Base-by-base conservation (phyloP, 1,140 invertebrate species). In the Heterodera schachtii region DNA sequence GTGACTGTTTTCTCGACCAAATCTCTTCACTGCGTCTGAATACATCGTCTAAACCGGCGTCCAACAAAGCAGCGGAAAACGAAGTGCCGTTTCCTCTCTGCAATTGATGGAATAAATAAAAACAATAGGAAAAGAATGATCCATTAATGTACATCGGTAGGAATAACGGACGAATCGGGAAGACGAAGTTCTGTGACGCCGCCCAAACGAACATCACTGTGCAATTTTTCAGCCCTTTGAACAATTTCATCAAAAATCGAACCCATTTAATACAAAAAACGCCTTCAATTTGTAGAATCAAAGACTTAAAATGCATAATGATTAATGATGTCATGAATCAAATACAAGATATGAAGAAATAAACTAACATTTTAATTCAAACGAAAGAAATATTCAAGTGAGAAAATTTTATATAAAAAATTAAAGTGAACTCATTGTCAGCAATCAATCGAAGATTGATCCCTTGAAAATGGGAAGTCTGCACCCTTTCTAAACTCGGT, bases 11-110 rank as follows among this genome's bases (percentile, higher is more conserved):
- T 49, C 66, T 44, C 46, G 84, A 83, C 86, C 85, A 86, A 49
- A 86, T 86, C 44, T 87, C 86, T 69, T 86, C 85, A 52, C 85
- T 86, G 47, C 70, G 44, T 60, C 57, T 60, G 66, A 86, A 86
- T 13, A 86, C 86, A 16, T 83, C 82, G 31, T 67, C 82, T 43
- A 83, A 44, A 4, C 75, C 80, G 1, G 81, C 74, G 9, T 82
- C 80, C 41, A 83, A 49, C 46, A 81, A 52, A 47, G 73, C 81
- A 9, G 57, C 19, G 19, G 78, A 64, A 19, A n/a, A 67, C 3
- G 70, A 81, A 49, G 46, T 46, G 47, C 31, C 31, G 52, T 9
- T 47, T 47, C 41, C n/a, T 8, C 19, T 21, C 21, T 8, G 1
- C 4, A 60, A 16, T 78, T 78, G 21, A 8, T 79, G 16, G 19